Conservation (phyloP, 2,888 invertebrate genomes). For the Caenorhabditis sinica region DNA sequence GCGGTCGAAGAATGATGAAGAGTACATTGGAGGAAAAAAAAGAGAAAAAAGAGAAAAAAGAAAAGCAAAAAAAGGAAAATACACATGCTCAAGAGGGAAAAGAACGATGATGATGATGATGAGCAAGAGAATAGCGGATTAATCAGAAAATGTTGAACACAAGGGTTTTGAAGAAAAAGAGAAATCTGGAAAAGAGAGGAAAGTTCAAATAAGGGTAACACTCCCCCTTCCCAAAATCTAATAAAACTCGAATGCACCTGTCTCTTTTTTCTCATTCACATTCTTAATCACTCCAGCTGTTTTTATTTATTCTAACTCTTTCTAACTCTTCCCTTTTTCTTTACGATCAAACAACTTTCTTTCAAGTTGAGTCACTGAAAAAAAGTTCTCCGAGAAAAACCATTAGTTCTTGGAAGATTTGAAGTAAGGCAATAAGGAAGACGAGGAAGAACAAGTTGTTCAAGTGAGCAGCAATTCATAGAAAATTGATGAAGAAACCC, state of each 20-base stretch:
- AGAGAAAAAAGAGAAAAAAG: background rate
- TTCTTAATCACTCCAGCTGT: slow-evolving; percentile 24
- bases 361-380: slow-evolving; percentile 13
- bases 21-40: slow-evolving; percentile 9
- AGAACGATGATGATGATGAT: slow-evolving; percentile 2
- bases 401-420: slow-evolving; percentile 25
- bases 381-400: slow-evolving; percentile 3
- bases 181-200: background rate
- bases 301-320: slow-evolving; percentile 20
- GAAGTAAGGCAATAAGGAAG: slow-evolving; percentile 2
- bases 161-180: background rate
- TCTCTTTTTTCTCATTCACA: background rate
- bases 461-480: background rate
- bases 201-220: slow-evolving; percentile 1
- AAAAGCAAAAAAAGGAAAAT: background rate
- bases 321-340: background rate
- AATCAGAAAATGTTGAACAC: background rate
- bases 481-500: background rate
- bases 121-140: slow-evolving; percentile 11
- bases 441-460: slow-evolving; percentile 14
- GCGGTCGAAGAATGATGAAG: slow-evolving; percentile 12
- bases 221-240: background rate
- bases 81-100: background rate
- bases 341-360: slow-evolving; percentile 36
- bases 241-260: slow-evolving; percentile 20